phyloP scores from a whole-genome alignment of 2,888 invertebrate species.

The Melanargia galathea region DNA sequence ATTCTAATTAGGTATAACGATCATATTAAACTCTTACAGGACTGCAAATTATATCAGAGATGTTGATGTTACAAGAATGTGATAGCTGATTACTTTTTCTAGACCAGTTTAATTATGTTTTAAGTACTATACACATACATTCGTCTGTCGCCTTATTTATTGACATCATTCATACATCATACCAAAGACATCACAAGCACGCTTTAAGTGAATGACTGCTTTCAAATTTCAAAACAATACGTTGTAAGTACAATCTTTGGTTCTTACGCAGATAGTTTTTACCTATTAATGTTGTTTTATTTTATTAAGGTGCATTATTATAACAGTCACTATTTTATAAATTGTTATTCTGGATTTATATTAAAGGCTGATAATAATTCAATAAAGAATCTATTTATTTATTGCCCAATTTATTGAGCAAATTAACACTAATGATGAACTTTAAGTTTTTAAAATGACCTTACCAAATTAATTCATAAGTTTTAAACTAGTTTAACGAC shows the following conservation, averaged over 20 bases:
- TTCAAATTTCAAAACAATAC: constrained; percentile 37
- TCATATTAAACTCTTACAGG: too few relatives aligned
- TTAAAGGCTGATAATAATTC: too few relatives aligned
- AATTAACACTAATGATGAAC: background rate
- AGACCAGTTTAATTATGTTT: background rate
- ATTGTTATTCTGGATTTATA: too few relatives aligned
- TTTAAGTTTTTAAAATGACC: background rate
- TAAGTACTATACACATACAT: background rate
- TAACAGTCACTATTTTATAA: too few relatives aligned
- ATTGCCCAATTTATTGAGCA: background rate
- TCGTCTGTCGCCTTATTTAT: background rate
- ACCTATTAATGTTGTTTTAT: too few relatives aligned
- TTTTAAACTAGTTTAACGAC: too few relatives aligned
- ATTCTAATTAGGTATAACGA: too few relatives aligned
- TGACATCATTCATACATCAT: background rate
- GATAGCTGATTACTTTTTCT: too few relatives aligned
- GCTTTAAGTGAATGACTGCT: constrained; percentile 43
- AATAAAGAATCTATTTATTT: background rate
- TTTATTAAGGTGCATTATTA: too few relatives aligned
- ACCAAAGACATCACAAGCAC: constrained; percentile 31
- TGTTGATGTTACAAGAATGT: too few relatives aligned
- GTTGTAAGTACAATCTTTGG: constrained; percentile 36
- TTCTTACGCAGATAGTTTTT: constrained; percentile 14
- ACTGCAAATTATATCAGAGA: too few relatives aligned
- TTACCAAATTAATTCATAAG: too few relatives aligned